These are phyloP conservation scores for Xestia xanthographa DNA, from an alignment of 2,888 invertebrate genomes.

Conservation along the genomic window DNA sequence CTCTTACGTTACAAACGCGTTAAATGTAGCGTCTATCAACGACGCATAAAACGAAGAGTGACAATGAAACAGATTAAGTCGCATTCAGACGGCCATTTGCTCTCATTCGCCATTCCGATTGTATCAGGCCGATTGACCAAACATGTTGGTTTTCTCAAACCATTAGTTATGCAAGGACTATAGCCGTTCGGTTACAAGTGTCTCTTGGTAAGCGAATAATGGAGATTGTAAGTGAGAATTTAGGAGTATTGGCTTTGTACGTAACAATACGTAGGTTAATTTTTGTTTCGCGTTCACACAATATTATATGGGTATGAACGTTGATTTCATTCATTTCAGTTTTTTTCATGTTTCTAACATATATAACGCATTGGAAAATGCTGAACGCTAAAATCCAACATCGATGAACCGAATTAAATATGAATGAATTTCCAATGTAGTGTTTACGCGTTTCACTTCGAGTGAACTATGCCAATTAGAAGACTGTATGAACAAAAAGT, in stretches of 20 bases:
- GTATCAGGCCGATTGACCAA: slow-evolving; percentile 38
- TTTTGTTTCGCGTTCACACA: neutral
- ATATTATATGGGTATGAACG: neutral
- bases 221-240: slow-evolving; percentile 2
- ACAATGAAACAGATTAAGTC: slow-evolving; percentile 48
- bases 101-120: slow-evolving; percentile 62
- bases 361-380: neutral
- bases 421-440: neutral
- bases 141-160: slow-evolving; percentile 60
- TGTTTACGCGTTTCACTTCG: neutral
- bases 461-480: neutral
- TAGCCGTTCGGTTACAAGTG: slow-evolving; percentile 34
- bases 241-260: neutral
- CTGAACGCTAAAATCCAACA: neutral
- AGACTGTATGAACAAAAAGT: neutral
- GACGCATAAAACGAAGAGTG: slow-evolving; percentile 29
- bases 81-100: slow-evolving; percentile 46
- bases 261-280: neutral
- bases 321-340: neutral
- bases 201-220: slow-evolving; percentile 25
- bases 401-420: neutral
- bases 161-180: slow-evolving; percentile 56
- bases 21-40: slow-evolving; percentile 34
- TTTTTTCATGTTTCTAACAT: neutral
- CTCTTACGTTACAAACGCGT: slow-evolving; percentile 7